phyloP scores from a whole-genome alignment of 2,113 vertebrate species.

The Cromileptes altivelis region DNA sequence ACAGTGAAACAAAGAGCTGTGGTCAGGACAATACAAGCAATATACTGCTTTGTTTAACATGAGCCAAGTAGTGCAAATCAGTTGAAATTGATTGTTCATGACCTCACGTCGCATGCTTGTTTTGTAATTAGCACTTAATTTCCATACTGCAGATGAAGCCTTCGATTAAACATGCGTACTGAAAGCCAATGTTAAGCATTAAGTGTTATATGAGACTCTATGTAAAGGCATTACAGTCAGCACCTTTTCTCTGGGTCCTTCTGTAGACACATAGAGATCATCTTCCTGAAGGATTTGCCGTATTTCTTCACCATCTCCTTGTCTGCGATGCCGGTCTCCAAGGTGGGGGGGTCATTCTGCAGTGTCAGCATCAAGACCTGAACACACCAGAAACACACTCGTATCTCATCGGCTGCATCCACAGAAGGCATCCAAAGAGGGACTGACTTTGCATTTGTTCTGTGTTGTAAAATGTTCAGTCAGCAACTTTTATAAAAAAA shows the following conservation, averaged over 20 bases:
- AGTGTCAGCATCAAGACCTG: slow-evolving; percentile 99
- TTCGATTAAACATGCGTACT: not conserved
- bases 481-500: too few relatives aligned
- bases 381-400: slow-evolving; percentile 30
- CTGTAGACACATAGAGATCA: slow-evolving; percentile 97
- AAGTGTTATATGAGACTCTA: not conserved
- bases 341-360: slow-evolving; percentile 94
- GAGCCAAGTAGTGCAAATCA: not conserved
- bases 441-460: not conserved
- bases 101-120: not conserved
- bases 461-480: not conserved
- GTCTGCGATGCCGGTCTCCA: slow-evolving; percentile 97
- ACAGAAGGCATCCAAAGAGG: not conserved
- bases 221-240: not conserved
- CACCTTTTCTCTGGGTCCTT: slow-evolving; percentile 99
- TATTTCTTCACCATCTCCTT: slow-evolving; percentile 99
- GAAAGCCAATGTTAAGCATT: not conserved
- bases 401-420: not conserved
- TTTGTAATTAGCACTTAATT: not conserved
- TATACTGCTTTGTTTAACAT: not conserved
- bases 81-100: not conserved
- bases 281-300: slow-evolving; percentile 98
- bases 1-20: not conserved
- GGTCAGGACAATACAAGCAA: not conserved
- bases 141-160: not conserved